These are phyloP conservation scores for Danio rerio DNA, from an alignment of 2,113 vertebrate species.

Conservation along the genomic window DNA sequence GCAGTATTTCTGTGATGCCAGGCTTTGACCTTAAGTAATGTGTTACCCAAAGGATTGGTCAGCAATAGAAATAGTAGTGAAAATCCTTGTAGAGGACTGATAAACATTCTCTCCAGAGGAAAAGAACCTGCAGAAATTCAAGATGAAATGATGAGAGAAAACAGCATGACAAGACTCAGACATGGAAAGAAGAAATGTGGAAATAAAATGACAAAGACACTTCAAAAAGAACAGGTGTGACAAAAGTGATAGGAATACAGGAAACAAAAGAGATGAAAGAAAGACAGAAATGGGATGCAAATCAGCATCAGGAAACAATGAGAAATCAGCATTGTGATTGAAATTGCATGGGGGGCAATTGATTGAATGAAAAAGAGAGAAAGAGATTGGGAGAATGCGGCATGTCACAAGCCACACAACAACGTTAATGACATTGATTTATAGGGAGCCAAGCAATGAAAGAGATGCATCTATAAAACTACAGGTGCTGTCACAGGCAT, in stretches of 20 bases:
- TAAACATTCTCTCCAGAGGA: background rate
- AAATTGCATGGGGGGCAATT: background rate
- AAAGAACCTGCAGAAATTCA: background rate
- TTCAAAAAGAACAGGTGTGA: slow-evolving; percentile 4
- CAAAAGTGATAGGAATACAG: background rate
- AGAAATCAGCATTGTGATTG: background rate
- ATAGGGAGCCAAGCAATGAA: slow-evolving; percentile 26
- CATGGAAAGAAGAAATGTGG: background rate
- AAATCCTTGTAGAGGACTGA: background rate
- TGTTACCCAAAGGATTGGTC: background rate
- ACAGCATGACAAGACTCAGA: background rate
- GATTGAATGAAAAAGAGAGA: background rate
- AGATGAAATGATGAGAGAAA: background rate
- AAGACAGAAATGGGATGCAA: background rate
- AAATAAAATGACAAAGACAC: background rate
- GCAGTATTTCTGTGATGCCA: no score
- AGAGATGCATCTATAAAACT: slow-evolving; percentile 35
- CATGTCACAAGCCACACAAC: slow-evolving; percentile 8
- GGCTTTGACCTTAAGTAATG: background rate
- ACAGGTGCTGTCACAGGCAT: slow-evolving; percentile 20
- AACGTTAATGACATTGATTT: slow-evolving; percentile 39
- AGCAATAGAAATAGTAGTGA: background rate
- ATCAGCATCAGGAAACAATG: background rate
- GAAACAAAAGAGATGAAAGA: slow-evolving; percentile 1
- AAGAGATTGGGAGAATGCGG: background rate